phyloP scores from a whole-genome alignment of 2,113 vertebrate species.

The Pyrgilauda ruficollis region DNA sequence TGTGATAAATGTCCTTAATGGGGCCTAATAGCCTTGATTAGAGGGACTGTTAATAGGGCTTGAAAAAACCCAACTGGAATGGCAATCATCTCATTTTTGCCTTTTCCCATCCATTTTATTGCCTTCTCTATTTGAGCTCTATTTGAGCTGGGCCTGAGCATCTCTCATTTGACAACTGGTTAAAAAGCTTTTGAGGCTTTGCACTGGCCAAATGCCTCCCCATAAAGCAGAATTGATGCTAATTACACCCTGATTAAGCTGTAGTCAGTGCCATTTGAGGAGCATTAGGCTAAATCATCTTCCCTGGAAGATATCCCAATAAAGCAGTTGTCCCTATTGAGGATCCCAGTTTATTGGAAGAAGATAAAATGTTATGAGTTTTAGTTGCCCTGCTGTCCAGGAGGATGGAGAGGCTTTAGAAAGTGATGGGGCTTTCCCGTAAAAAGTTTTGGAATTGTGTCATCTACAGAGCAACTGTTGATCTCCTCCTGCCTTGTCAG shows the following conservation, averaged over 20 bases:
- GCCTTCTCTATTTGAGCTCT: not conserved
- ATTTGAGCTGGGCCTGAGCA: conserved; percentile 11
- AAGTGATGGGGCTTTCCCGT: not conserved
- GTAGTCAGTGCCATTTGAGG: not conserved
- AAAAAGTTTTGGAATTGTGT: not conserved
- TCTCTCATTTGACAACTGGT: conserved; percentile 20
- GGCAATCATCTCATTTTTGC: conserved; percentile 26
- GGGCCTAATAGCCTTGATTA: not conserved
- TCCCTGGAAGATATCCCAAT: conserved; percentile 45
- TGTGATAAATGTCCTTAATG: not conserved
- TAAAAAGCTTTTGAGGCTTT: conserved; percentile 36
- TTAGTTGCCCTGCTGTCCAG: not conserved
- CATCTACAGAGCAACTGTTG: not conserved
- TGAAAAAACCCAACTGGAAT: not conserved
- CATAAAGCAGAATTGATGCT: conserved; percentile 52
- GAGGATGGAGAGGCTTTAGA: not conserved
- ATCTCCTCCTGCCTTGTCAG: not conserved
- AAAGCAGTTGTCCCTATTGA: conserved; percentile 42
- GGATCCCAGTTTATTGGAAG: not conserved
- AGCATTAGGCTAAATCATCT: conserved; percentile 54
- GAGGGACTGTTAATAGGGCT: not conserved
- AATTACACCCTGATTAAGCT: conserved; percentile 55
- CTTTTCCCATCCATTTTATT: conserved; percentile 34
- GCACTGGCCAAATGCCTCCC: conserved; percentile 39
- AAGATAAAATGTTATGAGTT: not conserved